phyloP scores from a whole-genome alignment of 2,113 vertebrate genomes.

The Oncorhynchus clarkii region DNA sequence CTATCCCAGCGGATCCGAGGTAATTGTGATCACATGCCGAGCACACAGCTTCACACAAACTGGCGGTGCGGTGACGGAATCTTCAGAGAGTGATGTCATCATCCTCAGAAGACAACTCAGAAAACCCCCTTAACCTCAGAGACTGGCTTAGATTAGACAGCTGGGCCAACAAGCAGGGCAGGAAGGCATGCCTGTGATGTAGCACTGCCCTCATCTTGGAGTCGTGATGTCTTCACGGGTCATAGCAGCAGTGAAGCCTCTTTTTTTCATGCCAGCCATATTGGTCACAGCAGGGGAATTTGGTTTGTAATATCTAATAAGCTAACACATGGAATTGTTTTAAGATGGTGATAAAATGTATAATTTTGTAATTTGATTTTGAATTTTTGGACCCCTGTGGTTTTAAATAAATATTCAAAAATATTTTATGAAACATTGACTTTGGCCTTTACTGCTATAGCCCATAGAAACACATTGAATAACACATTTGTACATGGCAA shows the following conservation, averaged over 20 bases:
- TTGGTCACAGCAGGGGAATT: conserved; percentile 25
- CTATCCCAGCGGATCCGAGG: conserved; percentile 41
- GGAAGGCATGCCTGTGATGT: conserved; percentile 20
- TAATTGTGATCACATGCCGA: conserved; percentile 58
- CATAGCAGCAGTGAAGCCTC: neutral
- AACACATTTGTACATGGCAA: no score
- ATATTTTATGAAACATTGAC: no score
- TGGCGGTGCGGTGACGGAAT: conserved; percentile 13
- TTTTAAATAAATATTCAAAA: no score
- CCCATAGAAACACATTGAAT: no score
- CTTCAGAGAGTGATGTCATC: conserved; percentile 49
- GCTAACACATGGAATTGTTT: no score
- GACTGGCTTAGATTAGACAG: conserved; percentile 41
- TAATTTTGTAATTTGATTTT: no score
- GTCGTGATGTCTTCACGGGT: conserved; percentile 31
- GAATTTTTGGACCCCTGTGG: no score
- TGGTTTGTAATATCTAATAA: no score
- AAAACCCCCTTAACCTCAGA: conserved; percentile 28
- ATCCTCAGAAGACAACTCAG: conserved; percentile 31
- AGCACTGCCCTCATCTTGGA: conserved; percentile 6
- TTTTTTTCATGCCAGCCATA: conserved; percentile 44
- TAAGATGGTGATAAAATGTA: no score
- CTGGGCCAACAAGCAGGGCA: conserved; percentile 23
- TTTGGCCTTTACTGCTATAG: no score
- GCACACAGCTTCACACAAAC: conserved; percentile 18